These are phyloP conservation scores for Drosophila affinis DNA, from an alignment of 2,888 invertebrate genomes.

Conservation along the genomic window DNA sequence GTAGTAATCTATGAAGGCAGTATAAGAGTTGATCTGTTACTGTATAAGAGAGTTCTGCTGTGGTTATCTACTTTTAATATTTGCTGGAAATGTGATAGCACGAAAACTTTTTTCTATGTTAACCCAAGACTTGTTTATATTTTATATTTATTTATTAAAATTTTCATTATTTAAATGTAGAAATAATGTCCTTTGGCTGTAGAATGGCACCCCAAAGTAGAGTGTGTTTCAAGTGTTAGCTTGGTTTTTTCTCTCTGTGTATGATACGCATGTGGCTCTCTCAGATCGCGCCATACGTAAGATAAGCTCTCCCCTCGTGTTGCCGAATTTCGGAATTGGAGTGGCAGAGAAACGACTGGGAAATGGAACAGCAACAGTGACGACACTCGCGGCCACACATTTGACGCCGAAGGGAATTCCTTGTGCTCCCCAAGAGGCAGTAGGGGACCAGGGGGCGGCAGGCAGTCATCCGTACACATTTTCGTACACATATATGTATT, in stretches of 20 bases:
- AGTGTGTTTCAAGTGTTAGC: neutral
- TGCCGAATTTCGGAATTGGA: neutral
- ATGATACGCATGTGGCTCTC: neutral
- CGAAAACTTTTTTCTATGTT: too few species aligned
- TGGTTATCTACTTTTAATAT: neutral
- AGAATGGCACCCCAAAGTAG: neutral
- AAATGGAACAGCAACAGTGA: slow-evolving; percentile 2
- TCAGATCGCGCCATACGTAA: neutral
- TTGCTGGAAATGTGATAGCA: neutral
- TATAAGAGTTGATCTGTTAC: neutral
- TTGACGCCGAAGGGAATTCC: slow-evolving; percentile 14
- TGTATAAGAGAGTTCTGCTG: neutral
- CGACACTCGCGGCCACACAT: neutral
- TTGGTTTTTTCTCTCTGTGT: neutral
- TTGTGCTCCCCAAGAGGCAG: neutral
- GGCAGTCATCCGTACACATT: neutral
- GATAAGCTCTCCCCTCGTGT: neutral
- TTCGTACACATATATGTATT: slow-evolving; percentile 8
- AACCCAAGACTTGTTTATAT: too few species aligned
- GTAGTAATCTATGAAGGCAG: neutral
- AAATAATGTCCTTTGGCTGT: neutral
- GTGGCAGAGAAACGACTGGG: neutral
- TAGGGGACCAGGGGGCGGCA: too few species aligned
- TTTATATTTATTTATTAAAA: too few species aligned
- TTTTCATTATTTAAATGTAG: too few species aligned